phyloP scores from a whole-genome alignment of 2,797 vertebrate genomes.

The Bovichtus diacanthus region DNA sequence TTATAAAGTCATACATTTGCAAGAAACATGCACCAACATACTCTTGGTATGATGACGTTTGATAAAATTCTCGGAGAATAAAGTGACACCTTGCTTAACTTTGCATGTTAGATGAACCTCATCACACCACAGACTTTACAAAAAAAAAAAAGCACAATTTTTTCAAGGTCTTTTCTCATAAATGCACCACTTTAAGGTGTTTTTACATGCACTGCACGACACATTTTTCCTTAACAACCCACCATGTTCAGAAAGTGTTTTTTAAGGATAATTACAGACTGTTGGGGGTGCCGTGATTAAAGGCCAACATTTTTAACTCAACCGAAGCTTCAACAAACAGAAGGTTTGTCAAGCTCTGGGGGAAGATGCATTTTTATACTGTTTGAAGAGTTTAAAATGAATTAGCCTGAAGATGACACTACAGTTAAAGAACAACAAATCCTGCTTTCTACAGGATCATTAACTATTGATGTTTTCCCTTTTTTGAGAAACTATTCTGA shows the following conservation, averaged over 20 bases:
- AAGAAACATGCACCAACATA: too few species aligned
- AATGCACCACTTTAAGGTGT: too few species aligned
- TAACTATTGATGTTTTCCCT: neutral
- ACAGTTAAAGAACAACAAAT: neutral
- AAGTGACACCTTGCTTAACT: too few species aligned
- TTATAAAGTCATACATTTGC: too few species aligned
- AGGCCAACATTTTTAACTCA: constrained; percentile 4
- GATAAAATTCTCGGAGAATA: too few species aligned
- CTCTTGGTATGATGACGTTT: too few species aligned
- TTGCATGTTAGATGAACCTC: too few species aligned
- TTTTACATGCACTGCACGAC: neutral
- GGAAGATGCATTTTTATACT: too few species aligned
- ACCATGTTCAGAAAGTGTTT: neutral
- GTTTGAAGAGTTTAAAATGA: neutral
- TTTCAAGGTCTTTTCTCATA: too few species aligned
- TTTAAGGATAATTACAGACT: constrained; percentile 2
- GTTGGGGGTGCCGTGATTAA: neutral
- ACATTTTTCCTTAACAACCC: neutral
- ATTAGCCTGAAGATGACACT: neutral
- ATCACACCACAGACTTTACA: too few species aligned
- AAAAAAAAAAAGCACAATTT: too few species aligned
- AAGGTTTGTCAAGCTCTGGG: neutral
- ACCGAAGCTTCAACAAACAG: neutral
- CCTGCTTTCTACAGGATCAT: neutral
- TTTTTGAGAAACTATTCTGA: too few species aligned